A percentile compares a stretch with the other conserved stretches of the same genome.
phyloP scores from a whole-genome alignment of 2,113 vertebrate genomes.

The Stercorarius parasiticus region DNA sequence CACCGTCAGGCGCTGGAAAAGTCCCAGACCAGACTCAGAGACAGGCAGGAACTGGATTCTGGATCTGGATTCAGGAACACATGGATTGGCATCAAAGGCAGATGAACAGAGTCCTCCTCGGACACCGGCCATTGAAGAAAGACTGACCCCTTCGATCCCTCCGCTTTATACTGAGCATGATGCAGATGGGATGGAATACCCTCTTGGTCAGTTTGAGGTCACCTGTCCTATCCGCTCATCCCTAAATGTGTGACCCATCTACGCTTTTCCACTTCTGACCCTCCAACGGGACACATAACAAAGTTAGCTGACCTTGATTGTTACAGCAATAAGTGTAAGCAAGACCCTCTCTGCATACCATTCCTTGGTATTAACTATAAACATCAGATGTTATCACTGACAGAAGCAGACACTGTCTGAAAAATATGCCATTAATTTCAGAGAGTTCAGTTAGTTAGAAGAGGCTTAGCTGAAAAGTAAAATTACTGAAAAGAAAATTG shows the following conservation, averaged over 20 bases:
- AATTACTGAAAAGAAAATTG: not conserved
- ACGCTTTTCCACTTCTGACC: not conserved
- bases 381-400: not conserved
- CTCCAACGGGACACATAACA: not conserved
- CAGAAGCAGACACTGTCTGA: not conserved
- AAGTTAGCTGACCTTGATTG: not conserved
- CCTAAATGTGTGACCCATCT: not conserved
- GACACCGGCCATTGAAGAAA: not conserved
- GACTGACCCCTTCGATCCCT: not conserved
- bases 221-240: not conserved
- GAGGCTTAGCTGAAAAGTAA: not conserved
- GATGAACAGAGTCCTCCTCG: not conserved
- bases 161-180: not conserved
- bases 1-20: not conserved
- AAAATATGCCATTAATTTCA: not conserved
- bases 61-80: not conserved
- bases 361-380: not conserved
- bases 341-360: not conserved
- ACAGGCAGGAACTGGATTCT: not conserved
- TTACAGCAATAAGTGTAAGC: not conserved
- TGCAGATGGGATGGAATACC: not conserved
- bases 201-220: not conserved
- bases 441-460: not conserved
- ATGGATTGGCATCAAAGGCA: not conserved
- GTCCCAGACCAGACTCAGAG: not conserved